Conservation (phyloP, 2,888 invertebrate species). For the Timema cristinae region DNA sequence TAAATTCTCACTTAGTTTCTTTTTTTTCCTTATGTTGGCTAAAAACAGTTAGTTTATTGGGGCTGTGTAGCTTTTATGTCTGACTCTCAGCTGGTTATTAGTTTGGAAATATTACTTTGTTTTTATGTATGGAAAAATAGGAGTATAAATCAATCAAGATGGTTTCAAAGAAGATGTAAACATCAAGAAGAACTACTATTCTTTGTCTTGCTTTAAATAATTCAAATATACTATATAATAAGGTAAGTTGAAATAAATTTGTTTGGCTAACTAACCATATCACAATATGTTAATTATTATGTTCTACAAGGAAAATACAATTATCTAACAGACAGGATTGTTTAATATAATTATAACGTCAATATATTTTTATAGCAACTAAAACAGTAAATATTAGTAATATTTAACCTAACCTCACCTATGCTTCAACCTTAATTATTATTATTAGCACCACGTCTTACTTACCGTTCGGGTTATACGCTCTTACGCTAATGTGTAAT, state of each 20-base stretch:
- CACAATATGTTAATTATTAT: too few relatives aligned
- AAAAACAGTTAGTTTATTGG: not conserved
- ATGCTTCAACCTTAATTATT: too few relatives aligned
- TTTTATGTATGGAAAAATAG: not conserved
- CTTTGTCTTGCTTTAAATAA: conserved; percentile 10
- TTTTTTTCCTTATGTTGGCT: too few relatives aligned
- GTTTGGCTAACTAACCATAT: too few relatives aligned
- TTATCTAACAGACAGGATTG: not conserved
- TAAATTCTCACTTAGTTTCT: not conserved
- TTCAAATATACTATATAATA: not conserved
- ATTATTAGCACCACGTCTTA: too few relatives aligned
- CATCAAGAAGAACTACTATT: not conserved
- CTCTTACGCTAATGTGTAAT: too few relatives aligned
- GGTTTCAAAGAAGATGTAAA: not conserved
- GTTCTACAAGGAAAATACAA: not conserved
- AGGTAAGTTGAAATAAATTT: conserved; percentile 1
- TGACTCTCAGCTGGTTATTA: not conserved
- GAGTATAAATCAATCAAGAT: not conserved
- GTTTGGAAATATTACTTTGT: not conserved
- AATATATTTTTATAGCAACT: not conserved
- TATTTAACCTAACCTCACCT: not conserved
- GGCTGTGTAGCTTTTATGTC: not conserved
- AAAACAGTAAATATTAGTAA: not conserved
- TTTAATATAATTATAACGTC: not conserved
- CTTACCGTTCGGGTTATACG: too few relatives aligned